These are phyloP conservation scores for Oryzias woworae DNA, from an alignment of 2,113 vertebrate species.

Conservation along the genomic window DNA sequence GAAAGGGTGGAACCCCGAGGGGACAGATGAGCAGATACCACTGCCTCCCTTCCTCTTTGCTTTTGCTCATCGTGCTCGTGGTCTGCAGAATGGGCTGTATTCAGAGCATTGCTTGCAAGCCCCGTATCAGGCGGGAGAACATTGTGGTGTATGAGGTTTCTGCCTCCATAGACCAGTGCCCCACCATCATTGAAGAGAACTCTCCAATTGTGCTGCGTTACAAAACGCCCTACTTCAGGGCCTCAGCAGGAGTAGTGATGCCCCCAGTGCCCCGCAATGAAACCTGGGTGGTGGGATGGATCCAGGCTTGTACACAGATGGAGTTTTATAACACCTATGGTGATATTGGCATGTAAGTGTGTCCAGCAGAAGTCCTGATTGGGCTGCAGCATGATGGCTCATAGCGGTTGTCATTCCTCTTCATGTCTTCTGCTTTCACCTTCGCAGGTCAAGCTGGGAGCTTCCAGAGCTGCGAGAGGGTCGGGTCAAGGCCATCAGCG, in stretches of 20 bases:
- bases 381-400: no score
- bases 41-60: conserved; percentile 68
- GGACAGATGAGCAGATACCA: conserved; percentile 75
- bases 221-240: conserved; percentile 98
- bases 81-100: conserved; percentile 89
- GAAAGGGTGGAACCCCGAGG: conserved; percentile 64
- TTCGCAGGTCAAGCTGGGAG: conserved; percentile 96
- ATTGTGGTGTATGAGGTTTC: conserved; percentile 96
- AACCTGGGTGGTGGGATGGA: conserved; percentile 99
- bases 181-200: conserved; percentile 95
- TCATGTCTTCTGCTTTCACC: conserved; percentile 7
- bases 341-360: conserved; percentile 91
- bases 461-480: conserved; percentile 94
- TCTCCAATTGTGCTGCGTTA: conserved; percentile 97
- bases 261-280: conserved; percentile 94
- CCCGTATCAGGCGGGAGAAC: conserved; percentile 93
- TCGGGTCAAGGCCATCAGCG: conserved; percentile 95
- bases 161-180: conserved; percentile 93
- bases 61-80: conserved; percentile 70
- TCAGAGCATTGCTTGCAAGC: conserved; percentile 96
- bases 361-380: background rate
- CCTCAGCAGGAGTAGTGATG: conserved; percentile 93
- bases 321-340: conserved; percentile 99
- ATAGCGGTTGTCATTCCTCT: background rate
- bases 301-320: conserved; percentile 98